These are phyloP conservation scores for Spialia ferax DNA, from an alignment of 2,888 invertebrate species.

Conservation along the genomic window DNA sequence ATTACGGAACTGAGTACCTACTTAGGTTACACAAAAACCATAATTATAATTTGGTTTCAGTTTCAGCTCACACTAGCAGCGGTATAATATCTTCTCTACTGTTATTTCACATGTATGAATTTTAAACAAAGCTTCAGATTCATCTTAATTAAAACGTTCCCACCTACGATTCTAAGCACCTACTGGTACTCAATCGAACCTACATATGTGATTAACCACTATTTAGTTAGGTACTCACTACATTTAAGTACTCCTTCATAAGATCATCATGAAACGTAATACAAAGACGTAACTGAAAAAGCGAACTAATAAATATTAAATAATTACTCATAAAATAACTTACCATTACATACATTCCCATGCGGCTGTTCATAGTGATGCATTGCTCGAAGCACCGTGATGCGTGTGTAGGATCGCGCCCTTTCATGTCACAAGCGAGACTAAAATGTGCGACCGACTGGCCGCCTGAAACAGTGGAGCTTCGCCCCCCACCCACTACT, in stretches of 20 bases:
- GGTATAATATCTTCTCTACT: background rate
- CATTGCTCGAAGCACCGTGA: conserved; percentile 89
- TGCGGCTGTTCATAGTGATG: conserved; percentile 89
- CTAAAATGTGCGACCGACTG: conserved; percentile 68
- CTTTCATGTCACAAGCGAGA: conserved; percentile 87
- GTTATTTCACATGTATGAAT: conserved; percentile 2
- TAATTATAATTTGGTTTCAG: too few relatives aligned
- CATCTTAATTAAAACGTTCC: conserved; percentile 9
- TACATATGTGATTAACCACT: conserved; percentile 3
- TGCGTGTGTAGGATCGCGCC: conserved; percentile 82
- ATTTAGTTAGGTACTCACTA: background rate
- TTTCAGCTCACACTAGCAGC: too few relatives aligned
- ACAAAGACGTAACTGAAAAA: background rate
- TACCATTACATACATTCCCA: conserved; percentile 86
- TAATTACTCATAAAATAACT: conserved; percentile 57
- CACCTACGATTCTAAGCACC: conserved; percentile 1
- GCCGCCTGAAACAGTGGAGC: conserved; percentile 75
- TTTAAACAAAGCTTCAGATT: background rate
- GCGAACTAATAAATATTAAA: background rate
- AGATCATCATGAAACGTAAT: background rate
- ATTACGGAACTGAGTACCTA: too few relatives aligned
- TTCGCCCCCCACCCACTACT: conserved; percentile 57
- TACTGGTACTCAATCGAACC: background rate
- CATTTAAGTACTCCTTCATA: background rate
- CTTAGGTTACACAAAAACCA: too few relatives aligned